These are phyloP conservation scores for Babyrousa celebensis DNA, from an alignment of 2,797 vertebrate genomes.

Conservation along the genomic window DNA sequence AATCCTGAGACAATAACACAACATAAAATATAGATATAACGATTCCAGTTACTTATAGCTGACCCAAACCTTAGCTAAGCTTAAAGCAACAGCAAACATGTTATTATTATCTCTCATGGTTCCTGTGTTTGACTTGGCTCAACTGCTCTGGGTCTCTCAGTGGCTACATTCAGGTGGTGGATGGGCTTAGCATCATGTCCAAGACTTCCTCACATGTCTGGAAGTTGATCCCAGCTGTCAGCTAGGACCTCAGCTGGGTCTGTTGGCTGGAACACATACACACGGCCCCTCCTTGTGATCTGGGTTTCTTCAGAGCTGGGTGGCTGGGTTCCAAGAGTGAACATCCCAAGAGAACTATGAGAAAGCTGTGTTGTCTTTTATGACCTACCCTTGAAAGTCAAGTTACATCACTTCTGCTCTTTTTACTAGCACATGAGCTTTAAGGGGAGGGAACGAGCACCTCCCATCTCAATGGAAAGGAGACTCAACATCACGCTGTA, in stretches of 20 bases:
- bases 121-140: not conserved
- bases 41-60: not conserved
- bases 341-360: constrained; percentile 47
- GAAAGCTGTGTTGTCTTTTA: constrained; percentile 69
- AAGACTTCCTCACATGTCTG: constrained; percentile 43
- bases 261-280: constrained; percentile 51
- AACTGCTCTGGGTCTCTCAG: not conserved
- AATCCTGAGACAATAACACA: not conserved
- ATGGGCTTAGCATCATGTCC: not conserved
- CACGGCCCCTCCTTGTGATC: constrained; percentile 7
- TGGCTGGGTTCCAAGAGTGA: constrained; percentile 66
- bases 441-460: not conserved
- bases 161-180: constrained; percentile 9
- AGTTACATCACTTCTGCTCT: constrained; percentile 35
- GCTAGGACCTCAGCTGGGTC: constrained; percentile 45
- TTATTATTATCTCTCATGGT: constrained; percentile 18
- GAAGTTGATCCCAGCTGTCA: constrained; percentile 39
- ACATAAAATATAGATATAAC: not conserved
- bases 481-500: not conserved
- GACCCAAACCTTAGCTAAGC: not conserved
- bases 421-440: constrained; percentile 1
- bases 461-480: not conserved
- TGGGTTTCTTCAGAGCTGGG: constrained; percentile 63
- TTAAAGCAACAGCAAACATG: not conserved
- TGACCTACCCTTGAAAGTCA: constrained; percentile 43